Base-by-base conservation (phyloP, 1,140 invertebrate genomes). In the Carposina sasakii region DNA sequence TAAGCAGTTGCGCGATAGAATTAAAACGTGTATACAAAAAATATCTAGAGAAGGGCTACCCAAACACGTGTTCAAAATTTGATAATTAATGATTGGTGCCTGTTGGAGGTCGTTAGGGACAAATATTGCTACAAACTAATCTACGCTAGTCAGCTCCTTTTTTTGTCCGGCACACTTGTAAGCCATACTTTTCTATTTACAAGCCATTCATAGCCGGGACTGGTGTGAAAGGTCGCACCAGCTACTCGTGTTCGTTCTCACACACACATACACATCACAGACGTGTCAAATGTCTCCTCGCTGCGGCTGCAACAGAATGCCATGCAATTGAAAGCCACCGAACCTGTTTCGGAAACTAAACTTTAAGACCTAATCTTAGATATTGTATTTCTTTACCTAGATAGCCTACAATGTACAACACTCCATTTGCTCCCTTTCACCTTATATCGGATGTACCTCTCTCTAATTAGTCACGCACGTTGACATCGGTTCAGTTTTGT, bases 401-500 rank as follows among this genome's bases (percentile, higher is more conserved):
- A 69, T 67, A 60, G 66, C 63, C 60, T 76, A 68, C 68, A 70
- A 63, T 59, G 55, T 63, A 57, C 57, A 68, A 69, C 67, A 71
- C 68, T 73, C 74, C 67, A 77, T 77, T 77, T 77, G 67, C 74
- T 76, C 74, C 77, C 70, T 63, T 76, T 76, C 73, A 61, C 67
- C 74, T 63, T 72, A 73, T 76, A 76, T 78, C 67, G 70, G 54
- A 69, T 76, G 69, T 68, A 57, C 46, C 51, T 54, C 57, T 60
- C 52, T 51, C 57, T 71, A 71, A 81, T 82, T 78, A 59, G 71
- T 67, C 57, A 63, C 50, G 55, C 76, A 77, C 75, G 71, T 71
- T 31, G 51, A 43, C 57, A 51, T 55, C 54, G 45, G 50, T 37
- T 59, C 51, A 40, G 31, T 58, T 48, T 44, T 58, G 63, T 55